A percentile compares a stretch with the other conserved stretches of the same genome.
These are phyloP conservation scores for Trissolcus basalis DNA, from an alignment of 1,140 invertebrate genomes.

Conservation along the genomic window DNA sequence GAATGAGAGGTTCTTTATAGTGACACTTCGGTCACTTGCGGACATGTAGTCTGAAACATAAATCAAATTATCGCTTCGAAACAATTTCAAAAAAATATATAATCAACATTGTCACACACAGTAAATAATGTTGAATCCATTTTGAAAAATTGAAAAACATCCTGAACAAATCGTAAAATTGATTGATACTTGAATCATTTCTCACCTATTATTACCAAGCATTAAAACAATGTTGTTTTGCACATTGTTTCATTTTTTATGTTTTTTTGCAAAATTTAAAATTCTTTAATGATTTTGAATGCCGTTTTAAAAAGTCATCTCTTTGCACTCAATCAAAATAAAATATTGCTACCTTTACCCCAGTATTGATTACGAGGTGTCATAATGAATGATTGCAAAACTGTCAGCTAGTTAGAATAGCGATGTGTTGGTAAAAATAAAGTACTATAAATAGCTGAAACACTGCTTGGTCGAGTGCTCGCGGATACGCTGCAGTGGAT, in stretches of 20 bases:
- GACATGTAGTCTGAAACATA: background rate
- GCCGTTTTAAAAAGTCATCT: background rate
- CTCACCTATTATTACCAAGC: no score
- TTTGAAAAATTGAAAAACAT: no score
- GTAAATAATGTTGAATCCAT: no score
- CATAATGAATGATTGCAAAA: slow-evolving; percentile 61
- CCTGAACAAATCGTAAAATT: no score
- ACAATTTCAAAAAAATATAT: no score
- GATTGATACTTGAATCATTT: no score
- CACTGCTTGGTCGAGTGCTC: slow-evolving; percentile 42
- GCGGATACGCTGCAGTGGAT: slow-evolving; percentile 49
- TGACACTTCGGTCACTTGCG: slow-evolving; percentile 16
- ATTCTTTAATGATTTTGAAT: no score
- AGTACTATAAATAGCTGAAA: slow-evolving; percentile 54
- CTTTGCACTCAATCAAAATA: slow-evolving; percentile 12
- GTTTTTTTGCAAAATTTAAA: no score
- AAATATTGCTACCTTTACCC: slow-evolving; percentile 45
- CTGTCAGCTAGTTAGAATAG: slow-evolving; percentile 54
- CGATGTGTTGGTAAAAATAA: slow-evolving; percentile 55
- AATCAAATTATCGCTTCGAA: no score
- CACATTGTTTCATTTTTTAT: no score
- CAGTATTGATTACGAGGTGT: slow-evolving; percentile 53
- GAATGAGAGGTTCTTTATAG: slow-evolving; percentile 16
- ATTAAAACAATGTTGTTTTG: no score
- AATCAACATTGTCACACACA: no score